These are phyloP conservation scores for Xiphorhynchus elegans DNA, from an alignment of 2,113 vertebrate genomes.

Conservation along the genomic window DNA sequence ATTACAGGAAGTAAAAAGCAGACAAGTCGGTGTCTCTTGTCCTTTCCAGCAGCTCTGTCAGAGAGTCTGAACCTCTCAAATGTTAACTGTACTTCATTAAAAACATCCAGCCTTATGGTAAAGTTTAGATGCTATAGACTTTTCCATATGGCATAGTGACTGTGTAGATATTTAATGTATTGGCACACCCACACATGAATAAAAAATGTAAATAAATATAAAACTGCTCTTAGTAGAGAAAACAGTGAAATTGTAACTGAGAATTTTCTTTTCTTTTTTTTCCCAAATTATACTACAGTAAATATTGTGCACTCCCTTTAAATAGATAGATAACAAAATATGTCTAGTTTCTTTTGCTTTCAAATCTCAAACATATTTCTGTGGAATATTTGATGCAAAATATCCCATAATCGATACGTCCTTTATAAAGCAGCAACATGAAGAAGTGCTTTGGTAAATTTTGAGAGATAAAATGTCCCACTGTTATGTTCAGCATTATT, in stretches of 20 bases:
- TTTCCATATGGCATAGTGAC: neutral
- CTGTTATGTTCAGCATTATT: neutral
- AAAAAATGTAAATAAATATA: constrained; percentile 10
- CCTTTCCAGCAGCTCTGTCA: neutral
- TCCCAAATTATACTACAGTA: neutral
- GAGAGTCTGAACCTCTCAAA: neutral
- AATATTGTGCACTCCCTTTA: neutral
- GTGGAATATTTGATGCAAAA: neutral
- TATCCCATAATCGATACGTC: accelerated
- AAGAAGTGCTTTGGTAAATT: neutral
- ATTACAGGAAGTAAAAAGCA: neutral
- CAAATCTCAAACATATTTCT: neutral
- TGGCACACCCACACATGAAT: neutral
- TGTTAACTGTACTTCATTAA: neutral
- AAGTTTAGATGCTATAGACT: neutral
- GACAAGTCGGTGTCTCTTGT: neutral
- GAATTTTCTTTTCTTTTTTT: neutral
- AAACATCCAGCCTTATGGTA: neutral
- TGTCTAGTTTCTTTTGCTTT: neutral
- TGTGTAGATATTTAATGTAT: neutral
- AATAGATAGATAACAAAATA: neutral
- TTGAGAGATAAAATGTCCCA: neutral
- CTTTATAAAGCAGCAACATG: neutral
- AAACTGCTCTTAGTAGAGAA: neutral
- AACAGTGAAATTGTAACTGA: neutral